Evolutionary conservation across 1,140 invertebrate species (phyloP).

Genomic region (Elymnias hypermnestra): DNA sequence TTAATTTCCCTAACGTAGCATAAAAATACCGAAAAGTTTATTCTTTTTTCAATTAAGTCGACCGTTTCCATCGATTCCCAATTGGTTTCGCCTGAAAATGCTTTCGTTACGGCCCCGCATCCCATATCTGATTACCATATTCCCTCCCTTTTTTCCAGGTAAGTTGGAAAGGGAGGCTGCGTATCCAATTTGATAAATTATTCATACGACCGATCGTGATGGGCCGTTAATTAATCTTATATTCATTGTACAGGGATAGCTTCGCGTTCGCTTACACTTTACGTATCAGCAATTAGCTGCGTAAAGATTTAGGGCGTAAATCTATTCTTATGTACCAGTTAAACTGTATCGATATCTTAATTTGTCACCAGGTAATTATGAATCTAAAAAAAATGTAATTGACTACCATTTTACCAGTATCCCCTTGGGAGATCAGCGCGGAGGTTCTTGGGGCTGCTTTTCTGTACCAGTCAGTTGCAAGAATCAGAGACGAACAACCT

Average conservation of each 20-base stretch:
- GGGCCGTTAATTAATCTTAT: slow-evolving; percentile 20
- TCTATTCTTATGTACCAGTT: too few species aligned
- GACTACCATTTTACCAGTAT: too few species aligned
- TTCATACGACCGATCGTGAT: slow-evolving; percentile 16
- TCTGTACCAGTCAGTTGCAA: too few species aligned
- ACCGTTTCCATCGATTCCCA: slow-evolving; percentile 14
- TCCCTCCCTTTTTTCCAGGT: background rate
- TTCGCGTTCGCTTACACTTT: slow-evolving; percentile 1
- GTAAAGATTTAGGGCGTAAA: too few species aligned
- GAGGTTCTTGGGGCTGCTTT: too few species aligned
- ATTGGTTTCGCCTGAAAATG: slow-evolving; percentile 15
- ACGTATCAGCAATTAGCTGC: background rate
- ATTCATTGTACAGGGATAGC: slow-evolving; percentile 15
- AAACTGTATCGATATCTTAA: too few species aligned
- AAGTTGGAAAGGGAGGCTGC: background rate
- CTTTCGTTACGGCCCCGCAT: slow-evolving; percentile 8
- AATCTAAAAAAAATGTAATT: too few species aligned
- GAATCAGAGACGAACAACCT: too few species aligned
- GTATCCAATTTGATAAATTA: slow-evolving; percentile 14
- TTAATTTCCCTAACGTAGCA: slow-evolving; percentile 6
- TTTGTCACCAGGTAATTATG: too few species aligned
- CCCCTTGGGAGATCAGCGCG: too few species aligned
- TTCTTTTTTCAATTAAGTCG: slow-evolving; percentile 12
- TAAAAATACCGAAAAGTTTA: slow-evolving; percentile 5
- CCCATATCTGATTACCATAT: slow-evolving; percentile 17